Percentiles rank a stretch among this genome's conserved stretches.
Evolutionary conservation across 2,113 vertebrate genomes (phyloP).

Genomic region (Prunella himalayana): DNA sequence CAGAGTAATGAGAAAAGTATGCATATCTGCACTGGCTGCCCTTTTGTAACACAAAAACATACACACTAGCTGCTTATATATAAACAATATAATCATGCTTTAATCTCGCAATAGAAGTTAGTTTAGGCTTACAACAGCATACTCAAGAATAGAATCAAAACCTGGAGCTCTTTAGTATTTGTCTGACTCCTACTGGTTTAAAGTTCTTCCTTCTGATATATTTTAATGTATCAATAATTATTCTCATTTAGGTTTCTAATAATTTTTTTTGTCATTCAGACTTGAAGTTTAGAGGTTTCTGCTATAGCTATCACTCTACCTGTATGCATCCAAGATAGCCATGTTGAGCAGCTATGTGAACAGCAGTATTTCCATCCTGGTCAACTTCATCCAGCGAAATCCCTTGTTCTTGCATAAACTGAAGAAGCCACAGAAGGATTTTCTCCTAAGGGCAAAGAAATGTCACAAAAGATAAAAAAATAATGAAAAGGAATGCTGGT

Average conservation of each 20-base stretch:
- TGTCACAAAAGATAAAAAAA: not conserved
- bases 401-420: slow-evolving; percentile 99
- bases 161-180: not conserved
- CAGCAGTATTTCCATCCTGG: slow-evolving; percentile 91
- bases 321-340: slow-evolving; percentile 95
- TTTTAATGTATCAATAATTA: not conserved
- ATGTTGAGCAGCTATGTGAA: slow-evolving; percentile 89
- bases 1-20: not conserved
- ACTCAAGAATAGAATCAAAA: not conserved
- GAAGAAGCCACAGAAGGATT: slow-evolving; percentile 94
- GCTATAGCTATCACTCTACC: slow-evolving; percentile 63
- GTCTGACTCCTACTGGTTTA: not conserved
- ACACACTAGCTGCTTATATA: not conserved
- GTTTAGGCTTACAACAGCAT: not conserved
- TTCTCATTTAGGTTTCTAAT: not conserved
- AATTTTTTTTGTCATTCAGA: not conserved
- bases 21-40: not conserved
- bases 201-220: not conserved
- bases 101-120: not conserved
- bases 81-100: not conserved
- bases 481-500: not conserved
- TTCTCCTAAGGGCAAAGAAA: slow-evolving; percentile 81
- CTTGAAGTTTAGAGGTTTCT: not conserved
- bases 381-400: slow-evolving; percentile 96
- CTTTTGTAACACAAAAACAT: not conserved